Conservation (phyloP, 2,113 vertebrate species). For the Mixornis gularis region DNA sequence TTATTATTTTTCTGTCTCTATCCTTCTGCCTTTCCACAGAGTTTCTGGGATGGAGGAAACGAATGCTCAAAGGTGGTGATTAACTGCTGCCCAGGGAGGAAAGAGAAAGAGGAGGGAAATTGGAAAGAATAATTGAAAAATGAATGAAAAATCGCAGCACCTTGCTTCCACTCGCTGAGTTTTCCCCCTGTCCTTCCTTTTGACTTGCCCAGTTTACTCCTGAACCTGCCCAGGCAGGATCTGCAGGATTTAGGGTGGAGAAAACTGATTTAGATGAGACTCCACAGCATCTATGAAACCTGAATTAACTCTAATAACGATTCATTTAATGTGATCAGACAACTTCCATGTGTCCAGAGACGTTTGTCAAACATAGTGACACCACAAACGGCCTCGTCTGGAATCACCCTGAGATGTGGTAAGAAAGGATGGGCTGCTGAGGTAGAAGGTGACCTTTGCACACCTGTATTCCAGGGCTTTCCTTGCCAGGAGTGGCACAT, state of each 20-base stretch:
- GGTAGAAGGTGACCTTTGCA: neutral
- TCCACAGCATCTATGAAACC: neutral
- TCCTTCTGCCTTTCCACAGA: neutral
- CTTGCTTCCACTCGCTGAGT: neutral
- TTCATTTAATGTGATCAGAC: neutral
- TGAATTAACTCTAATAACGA: neutral
- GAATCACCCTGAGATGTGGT: fast-evolving
- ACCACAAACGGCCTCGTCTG: neutral
- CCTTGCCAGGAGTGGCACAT: neutral
- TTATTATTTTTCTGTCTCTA: neutral
- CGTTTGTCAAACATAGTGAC: neutral
- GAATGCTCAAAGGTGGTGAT: conserved; percentile 26
- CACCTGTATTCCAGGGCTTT: neutral
- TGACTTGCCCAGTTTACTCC: neutral
- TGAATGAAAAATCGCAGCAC: neutral
- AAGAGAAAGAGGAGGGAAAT: neutral
- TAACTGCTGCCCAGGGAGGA: neutral
- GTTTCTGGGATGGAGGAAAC: neutral
- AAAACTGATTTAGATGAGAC: neutral
- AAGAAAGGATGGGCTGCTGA: neutral
- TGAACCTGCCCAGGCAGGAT: neutral
- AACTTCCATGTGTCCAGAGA: neutral
- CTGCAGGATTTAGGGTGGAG: neutral
- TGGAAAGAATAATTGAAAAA: neutral
- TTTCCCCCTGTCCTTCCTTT: neutral